Evolutionary conservation across 2,888 invertebrate genomes (phyloP).

Genomic region (Malthinus seriepunctatus): DNA sequence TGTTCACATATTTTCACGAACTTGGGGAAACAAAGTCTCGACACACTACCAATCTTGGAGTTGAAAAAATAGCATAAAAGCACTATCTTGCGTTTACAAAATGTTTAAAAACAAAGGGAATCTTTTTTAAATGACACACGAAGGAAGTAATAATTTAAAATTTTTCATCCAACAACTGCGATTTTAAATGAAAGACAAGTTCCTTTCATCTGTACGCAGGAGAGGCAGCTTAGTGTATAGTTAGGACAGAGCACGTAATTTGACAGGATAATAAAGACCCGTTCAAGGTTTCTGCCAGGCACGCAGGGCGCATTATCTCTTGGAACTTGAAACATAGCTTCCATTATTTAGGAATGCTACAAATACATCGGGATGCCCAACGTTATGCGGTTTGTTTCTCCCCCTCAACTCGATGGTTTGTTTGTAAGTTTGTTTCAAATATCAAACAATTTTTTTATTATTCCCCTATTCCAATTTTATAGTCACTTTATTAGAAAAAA

Average conservation of each 20-base stretch:
- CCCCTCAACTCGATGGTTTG: constrained; percentile 8
- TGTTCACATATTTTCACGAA: constrained; percentile 17
- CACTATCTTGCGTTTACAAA: constrained; percentile 5
- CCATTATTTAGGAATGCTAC: constrained; percentile 50
- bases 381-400: constrained; percentile 17
- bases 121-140: constrained; percentile 31
- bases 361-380: constrained; percentile 28
- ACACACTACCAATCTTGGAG: constrained; percentile 2
- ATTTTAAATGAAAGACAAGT: constrained; percentile 35
- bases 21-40: constrained; percentile 3
- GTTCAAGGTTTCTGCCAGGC: constrained; percentile 48
- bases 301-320: constrained; percentile 48
- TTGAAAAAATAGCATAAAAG: constrained; percentile 9
- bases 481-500: too few relatives aligned
- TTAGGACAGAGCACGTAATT: constrained; percentile 47
- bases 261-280: constrained; percentile 52
- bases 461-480: too few relatives aligned
- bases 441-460: too few relatives aligned
- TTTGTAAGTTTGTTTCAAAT: constrained; percentile 20
- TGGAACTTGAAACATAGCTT: constrained; percentile 44
- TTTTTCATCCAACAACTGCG: constrained; percentile 37
- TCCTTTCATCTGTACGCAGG: constrained; percentile 36
- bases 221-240: constrained; percentile 34
- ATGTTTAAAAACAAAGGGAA: constrained; percentile 15
- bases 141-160: constrained; percentile 36